Base-by-base conservation (phyloP, 2,113 vertebrate genomes). In the Siniperca knerii region DNA sequence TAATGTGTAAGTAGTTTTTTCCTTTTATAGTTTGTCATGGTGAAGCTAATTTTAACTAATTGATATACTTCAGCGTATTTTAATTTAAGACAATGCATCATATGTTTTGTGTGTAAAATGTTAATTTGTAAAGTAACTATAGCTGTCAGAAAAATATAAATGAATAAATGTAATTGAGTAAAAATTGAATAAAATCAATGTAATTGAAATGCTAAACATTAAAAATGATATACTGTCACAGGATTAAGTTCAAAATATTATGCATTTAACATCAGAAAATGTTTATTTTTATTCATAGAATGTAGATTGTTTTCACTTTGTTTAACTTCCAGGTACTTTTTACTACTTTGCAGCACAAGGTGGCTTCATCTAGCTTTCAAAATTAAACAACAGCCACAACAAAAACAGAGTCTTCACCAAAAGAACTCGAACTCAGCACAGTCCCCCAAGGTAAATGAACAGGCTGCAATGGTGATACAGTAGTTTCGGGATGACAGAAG, bases 391-490 rank as follows among this genome's bases (percentile, higher is more conserved):
- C 61, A 40, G 4, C 33, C 12, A 37, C 62, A 25, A 54, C 33
- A 3, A 42, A 55, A 33, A 33, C 7, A 33, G 16, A 4, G 23
- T 21, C 13, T 25, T 15, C 23, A 1, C 8, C 3, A 20, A 69
- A 33, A 4, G 42, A 7, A 0, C 48, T 0, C 84, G 77, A 88
- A 86, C 8, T 82, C 66, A 25, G 52, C 81, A 76, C 46, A 10
- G 54, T 52, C 23, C 8, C 0, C 3, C 58, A 8, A 8, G 4
- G 8, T 77, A 58, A 58, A 23, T 52, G 29, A 25, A 12, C 48
- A 8, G 48, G 16, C 40, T 18, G 44, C 12, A 6, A 12, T 18
- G 48, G 66, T 78, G 83, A 80, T 21, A 0, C 40, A 13, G 52
- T 13, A 2, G 29, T 79, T 77, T 25, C 23, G 3, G 46, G 46